Evolutionary conservation across 2,888 invertebrate genomes (phyloP).

Genomic region (Nomada goodeniana): DNA sequence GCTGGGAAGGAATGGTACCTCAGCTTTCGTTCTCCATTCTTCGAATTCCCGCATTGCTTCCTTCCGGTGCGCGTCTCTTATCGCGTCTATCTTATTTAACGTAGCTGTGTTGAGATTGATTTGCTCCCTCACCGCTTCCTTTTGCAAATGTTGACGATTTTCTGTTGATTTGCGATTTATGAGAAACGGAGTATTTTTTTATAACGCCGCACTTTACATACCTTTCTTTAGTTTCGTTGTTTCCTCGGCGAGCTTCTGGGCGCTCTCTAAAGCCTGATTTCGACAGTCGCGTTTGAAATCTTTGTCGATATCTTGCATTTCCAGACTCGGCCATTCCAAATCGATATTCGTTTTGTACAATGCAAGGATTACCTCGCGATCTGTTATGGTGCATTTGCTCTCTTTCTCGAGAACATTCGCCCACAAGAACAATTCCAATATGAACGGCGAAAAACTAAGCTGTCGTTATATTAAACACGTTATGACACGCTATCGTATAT

Average conservation of each 20-base stretch:
- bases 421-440: conserved; percentile 91
- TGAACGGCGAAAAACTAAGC: conserved; percentile 89
- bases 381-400: conserved; percentile 88
- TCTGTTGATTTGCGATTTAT: conserved; percentile 70
- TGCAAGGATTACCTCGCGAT: conserved; percentile 88
- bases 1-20: conserved; percentile 71
- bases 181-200: too few relatives aligned
- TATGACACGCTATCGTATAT: background rate
- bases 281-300: conserved; percentile 86
- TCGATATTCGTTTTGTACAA: conserved; percentile 87
- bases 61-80: conserved; percentile 87
- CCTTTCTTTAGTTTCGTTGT: conserved; percentile 85
- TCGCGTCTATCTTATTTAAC: conserved; percentile 87
- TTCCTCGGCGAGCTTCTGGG: conserved; percentile 86
- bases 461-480: conserved; percentile 66
- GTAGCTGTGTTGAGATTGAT: conserved; percentile 87
- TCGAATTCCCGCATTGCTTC: conserved; percentile 89
- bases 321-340: conserved; percentile 86
- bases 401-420: conserved; percentile 87
- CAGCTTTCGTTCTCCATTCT: conserved; percentile 85
- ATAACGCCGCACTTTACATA: conserved; percentile 48
- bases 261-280: conserved; percentile 86
- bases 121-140: conserved; percentile 87
- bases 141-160: conserved; percentile 86
- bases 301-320: conserved; percentile 85